Evolutionary conservation across 1,140 invertebrate genomes (phyloP), one percentile per base, ranked within the genome.

Genomic region (Cardiocondyla obscurior): DNA sequence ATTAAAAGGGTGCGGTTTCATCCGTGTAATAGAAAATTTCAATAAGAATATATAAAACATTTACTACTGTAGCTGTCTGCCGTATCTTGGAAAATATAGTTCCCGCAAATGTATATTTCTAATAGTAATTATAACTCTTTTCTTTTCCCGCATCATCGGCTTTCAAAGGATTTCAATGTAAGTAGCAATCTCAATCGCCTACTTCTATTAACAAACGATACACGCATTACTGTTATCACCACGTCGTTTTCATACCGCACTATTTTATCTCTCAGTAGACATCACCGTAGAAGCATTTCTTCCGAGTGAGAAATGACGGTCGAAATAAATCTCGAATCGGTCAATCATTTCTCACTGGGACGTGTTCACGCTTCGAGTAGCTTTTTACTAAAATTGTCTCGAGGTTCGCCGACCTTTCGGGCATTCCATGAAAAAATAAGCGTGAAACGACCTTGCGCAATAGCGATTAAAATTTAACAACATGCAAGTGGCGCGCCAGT

Each of bases 101-200:
- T 19, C 6, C 33, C 5, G 8, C 28, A 36, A 44, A 8, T n/a
- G n/a, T 65, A 77, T 36, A 36, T 58, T 53, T 25, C 12, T 16
- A 44, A 53, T 70, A 87, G 10, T 87, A 86, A 87, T 83, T 19
- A 53, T 55, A 10, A 73, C 72, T 58, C 72, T 53, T 87, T 67
- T 87, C 72, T 77, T 87, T 87, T 83, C 81, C 55, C 51, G 70
- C 88, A 88, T 83, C 81, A 81, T 89, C 69, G 88, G 88, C 82
- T 89, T 91, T 86, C 58, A 69, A 85, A 93, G 92, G 90, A 89
- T 89, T 88, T 82, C 87, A 90, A 88, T 93, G 92, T 93, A 91
- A 93, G 92, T 92, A 92, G 42, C 42, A 69, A 81, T 73, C n/a
- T 12, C 1, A 53, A 51, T 67, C 60, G 64, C 25, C 36, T 8